Percentiles rank a stretch among this genome's conserved stretches.
Conservation (phyloP, 1,140 invertebrate species). For the Phocides pigmalion region DNA sequence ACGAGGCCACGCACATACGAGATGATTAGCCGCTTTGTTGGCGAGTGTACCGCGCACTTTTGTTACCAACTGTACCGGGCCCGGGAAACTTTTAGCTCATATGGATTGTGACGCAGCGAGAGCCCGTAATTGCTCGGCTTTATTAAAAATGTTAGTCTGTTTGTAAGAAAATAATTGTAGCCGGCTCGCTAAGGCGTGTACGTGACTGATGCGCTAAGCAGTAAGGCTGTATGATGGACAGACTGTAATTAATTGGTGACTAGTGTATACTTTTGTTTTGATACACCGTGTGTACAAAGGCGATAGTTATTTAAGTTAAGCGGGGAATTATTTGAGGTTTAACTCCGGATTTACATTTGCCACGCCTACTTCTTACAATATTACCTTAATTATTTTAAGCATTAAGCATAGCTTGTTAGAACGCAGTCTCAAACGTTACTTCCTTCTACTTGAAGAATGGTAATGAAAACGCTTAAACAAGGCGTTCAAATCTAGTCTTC, state of each 20-base stretch:
- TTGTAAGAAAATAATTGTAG: constrained; percentile 30
- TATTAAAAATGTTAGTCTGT: constrained; percentile 60
- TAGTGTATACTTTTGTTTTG: no score
- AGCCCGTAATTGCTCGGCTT: constrained; percentile 62
- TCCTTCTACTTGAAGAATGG: no score
- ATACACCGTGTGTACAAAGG: no score
- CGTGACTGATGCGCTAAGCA: background rate
- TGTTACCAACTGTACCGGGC: constrained; percentile 65
- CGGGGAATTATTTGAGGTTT: no score
- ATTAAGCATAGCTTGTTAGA: no score
- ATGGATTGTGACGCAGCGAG: constrained; percentile 62
- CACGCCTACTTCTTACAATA: no score
- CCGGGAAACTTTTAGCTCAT: constrained; percentile 64
- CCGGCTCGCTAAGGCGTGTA: constrained; percentile 19
- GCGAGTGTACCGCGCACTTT: constrained; percentile 69
- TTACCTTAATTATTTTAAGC: no score
- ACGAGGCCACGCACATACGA: constrained; percentile 77
- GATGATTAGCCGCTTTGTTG: constrained; percentile 81
- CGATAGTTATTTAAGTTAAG: no score
- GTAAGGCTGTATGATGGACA: constrained; percentile 1
- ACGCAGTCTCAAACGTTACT: no score
- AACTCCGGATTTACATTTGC: no score
- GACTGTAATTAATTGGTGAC: constrained; percentile 2
- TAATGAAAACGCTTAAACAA: no score
- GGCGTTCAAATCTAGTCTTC: no score